These are phyloP conservation scores for Penelope pileata DNA, from an alignment of 2,113 vertebrate species.

Conservation along the genomic window DNA sequence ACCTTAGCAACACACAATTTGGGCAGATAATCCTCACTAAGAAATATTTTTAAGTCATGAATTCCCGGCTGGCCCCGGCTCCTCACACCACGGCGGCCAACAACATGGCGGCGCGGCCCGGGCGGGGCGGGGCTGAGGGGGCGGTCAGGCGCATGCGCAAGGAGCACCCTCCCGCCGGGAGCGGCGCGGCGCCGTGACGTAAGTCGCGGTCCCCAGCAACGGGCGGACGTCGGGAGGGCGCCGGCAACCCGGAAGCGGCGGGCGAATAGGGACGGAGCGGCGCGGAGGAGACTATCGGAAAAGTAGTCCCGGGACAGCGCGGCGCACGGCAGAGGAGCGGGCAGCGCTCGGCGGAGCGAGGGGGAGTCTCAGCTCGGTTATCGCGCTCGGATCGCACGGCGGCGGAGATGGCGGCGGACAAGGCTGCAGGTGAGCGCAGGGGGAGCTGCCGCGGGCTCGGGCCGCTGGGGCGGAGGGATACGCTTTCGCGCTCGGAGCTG, in stretches of 20 bases:
- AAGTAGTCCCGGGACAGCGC: background rate
- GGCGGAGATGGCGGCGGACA: slow-evolving; percentile 79
- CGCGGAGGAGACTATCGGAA: background rate
- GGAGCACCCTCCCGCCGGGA: fast-evolving
- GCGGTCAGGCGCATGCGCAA: fast-evolving
- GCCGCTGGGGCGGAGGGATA: background rate
- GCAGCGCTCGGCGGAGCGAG: background rate
- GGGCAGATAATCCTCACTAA: background rate
- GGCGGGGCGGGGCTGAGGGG: fast-evolving
- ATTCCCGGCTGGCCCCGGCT: too few relatives aligned
- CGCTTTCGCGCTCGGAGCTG: background rate
- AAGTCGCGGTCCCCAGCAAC: background rate
- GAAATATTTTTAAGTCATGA: too few relatives aligned
- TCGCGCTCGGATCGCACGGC: background rate
- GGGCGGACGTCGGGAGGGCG: background rate
- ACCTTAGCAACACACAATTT: too few relatives aligned
- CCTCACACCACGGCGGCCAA: fast-evolving
- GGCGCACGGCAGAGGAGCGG: background rate
- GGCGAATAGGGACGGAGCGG: background rate
- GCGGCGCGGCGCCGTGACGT: background rate
- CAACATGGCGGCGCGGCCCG: background rate
- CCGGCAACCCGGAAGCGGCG: slow-evolving; percentile 9
- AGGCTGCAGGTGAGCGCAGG: slow-evolving; percentile 73
- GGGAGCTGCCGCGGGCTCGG: background rate
- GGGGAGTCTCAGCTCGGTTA: background rate